phyloP scores from a whole-genome alignment of 2,113 vertebrate genomes.

The Ptyas mucosa region DNA sequence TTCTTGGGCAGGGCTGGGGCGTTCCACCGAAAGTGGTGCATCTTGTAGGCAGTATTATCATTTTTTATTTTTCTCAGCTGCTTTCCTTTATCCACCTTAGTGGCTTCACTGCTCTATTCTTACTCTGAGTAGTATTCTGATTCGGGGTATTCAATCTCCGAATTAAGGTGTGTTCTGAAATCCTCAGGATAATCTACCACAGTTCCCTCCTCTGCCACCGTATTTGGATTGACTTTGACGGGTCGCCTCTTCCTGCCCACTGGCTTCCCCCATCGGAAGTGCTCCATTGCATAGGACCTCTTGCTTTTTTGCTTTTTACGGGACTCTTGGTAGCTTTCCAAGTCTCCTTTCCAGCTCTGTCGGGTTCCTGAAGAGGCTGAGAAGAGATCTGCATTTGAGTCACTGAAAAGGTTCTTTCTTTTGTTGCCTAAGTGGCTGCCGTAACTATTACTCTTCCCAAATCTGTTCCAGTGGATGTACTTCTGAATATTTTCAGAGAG shows the following conservation, averaged over 20 bases:
- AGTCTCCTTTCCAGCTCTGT: too few relatives aligned
- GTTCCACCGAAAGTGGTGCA: constrained; percentile 82
- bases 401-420: constrained; percentile 6
- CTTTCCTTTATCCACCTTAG: constrained; percentile 11
- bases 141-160: constrained; percentile 22
- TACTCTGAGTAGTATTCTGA: background rate
- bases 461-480: constrained; percentile 69
- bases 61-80: constrained; percentile 59
- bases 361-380: too few relatives aligned
- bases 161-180: too few relatives aligned
- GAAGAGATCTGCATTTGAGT: too few relatives aligned
- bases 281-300: too few relatives aligned
- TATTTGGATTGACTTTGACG: too few relatives aligned
- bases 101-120: background rate
- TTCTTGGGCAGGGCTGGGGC: constrained; percentile 70
- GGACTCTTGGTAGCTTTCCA: too few relatives aligned
- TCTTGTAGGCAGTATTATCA: constrained; percentile 67
- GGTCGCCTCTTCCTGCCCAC: too few relatives aligned
- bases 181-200: too few relatives aligned
- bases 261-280: too few relatives aligned
- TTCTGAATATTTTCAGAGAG: constrained; percentile 42
- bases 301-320: too few relatives aligned
- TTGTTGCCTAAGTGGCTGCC: constrained; percentile 30
- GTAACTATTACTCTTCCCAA: constrained; percentile 44
- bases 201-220: too few relatives aligned